Evolutionary conservation across 2,113 vertebrate species (phyloP).

Genomic region (Deroptyus accipitrinus): DNA sequence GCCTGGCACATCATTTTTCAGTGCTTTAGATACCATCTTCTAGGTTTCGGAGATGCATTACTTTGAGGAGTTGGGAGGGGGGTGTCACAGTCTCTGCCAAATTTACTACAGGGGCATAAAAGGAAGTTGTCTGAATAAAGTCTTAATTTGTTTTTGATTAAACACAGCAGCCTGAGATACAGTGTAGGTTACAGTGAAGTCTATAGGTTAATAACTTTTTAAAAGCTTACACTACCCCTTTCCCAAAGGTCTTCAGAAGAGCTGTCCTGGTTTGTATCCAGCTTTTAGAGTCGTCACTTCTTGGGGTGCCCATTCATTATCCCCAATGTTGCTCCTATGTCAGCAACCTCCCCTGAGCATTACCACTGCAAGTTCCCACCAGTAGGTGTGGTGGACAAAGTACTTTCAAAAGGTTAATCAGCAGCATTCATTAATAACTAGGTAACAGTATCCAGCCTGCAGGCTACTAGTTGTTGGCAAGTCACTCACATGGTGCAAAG

Average conservation of each 20-base stretch:
- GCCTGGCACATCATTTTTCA: not conserved
- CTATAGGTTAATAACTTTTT: not conserved
- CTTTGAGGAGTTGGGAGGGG: not conserved
- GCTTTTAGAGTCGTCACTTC: not conserved
- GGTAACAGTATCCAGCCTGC: constrained; percentile 55
- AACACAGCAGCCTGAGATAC: not conserved
- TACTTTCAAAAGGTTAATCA: constrained; percentile 55
- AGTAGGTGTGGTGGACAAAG: constrained; percentile 56
- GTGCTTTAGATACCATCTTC: not conserved
- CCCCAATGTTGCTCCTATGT: not conserved
- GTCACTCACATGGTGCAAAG: not conserved
- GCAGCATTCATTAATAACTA: constrained; percentile 56
- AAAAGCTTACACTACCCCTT: not conserved
- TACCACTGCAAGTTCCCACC: constrained; percentile 35
- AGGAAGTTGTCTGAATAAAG: not conserved
- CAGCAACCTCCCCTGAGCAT: not conserved
- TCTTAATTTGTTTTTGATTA: not conserved
- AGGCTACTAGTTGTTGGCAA: constrained; percentile 37
- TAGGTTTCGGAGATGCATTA: not conserved
- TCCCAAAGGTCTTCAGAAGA: not conserved
- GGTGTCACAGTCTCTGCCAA: not conserved
- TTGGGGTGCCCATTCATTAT: not conserved
- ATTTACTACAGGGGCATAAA: not conserved
- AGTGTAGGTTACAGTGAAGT: not conserved
- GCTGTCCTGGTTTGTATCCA: not conserved